Evolutionary conservation across 2,888 invertebrate genomes (phyloP).

Genomic region (Beris morrisii): DNA sequence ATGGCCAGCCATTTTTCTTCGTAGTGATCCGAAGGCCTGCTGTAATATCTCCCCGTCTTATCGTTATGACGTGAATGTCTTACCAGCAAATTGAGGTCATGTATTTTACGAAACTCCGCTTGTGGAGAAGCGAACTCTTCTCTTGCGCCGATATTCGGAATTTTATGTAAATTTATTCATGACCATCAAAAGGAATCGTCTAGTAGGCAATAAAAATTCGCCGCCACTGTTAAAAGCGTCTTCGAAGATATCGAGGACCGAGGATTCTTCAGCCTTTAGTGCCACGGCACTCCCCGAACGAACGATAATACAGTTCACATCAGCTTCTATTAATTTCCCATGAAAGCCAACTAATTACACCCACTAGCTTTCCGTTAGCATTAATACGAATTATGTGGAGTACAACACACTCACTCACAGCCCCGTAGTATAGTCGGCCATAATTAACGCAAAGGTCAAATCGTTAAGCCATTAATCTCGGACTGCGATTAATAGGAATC

Average conservation of each 20-base stretch:
- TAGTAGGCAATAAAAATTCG: conserved; percentile 27
- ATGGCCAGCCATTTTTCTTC: conserved; percentile 22
- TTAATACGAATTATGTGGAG: not conserved
- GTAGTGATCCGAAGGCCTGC: not conserved
- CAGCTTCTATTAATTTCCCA: conserved; percentile 25
- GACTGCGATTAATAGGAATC: not conserved
- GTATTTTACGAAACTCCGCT: not conserved
- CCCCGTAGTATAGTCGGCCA: not conserved
- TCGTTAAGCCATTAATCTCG: conserved; percentile 29
- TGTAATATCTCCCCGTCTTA: conserved; percentile 4
- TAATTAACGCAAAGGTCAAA: conserved; percentile 25
- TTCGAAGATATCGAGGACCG: not conserved
- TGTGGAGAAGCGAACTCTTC: not conserved
- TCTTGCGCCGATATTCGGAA: conserved; percentile 19
- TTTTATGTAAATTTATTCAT: conserved; percentile 34
- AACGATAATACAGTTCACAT: not conserved
- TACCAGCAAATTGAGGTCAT: conserved; percentile 25
- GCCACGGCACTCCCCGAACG: not conserved
- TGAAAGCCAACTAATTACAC: conserved; percentile 27
- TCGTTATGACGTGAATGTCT: conserved; percentile 27
- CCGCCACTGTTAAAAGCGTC: conserved; percentile 10
- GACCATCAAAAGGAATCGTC: conserved; percentile 27
- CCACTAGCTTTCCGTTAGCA: conserved; percentile 8
- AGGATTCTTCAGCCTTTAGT: not conserved
- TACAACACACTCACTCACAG: no score